Base-by-base conservation (phyloP, 64 coral and sea anemone genomes). In the Anthopleura sola region DNA sequence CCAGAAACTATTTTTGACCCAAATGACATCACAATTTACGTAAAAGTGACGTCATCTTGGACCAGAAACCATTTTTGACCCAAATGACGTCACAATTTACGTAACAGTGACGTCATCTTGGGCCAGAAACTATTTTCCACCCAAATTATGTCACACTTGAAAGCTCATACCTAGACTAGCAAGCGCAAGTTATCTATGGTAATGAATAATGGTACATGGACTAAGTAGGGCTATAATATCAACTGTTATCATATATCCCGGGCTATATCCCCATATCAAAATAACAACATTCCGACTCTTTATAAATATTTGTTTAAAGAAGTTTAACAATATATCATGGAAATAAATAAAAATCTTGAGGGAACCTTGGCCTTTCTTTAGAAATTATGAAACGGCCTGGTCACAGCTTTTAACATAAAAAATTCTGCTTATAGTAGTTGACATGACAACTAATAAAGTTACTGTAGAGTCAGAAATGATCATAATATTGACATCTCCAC, bases 221-320 rank as follows among this genome's bases (percentile, higher is more conserved):
- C 24, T 28, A 11, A 66, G n/a, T 20, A 66, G n/a, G 23, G 21
- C 23, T 9, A 29, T 8, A 28, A 66, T 66, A 66, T 66, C 60
- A 56, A 56, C 55, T n/a, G 24, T 62, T 32, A 71, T 28, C 12
- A 33, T 32, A 32, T 71, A 17, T 71, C 66, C 66, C 66, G 66
- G 66, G 66, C 66, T 71, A 71, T 71, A 71, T 34, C 31, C 28
- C 66, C 28, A 15, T 71, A 62, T 71, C 31, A 71, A 71, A 71
- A 36, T 34, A 71, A 34, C 66, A 32, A 66, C 21, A 31, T 7
- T 66, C 9, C 2, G 66, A 71, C 29, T 71, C 29, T 71, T 71
- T 32, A 71, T 71, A 71, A 71, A 71, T 71, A 71, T 34, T 71
- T 71, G 1, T 34, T 32, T 71, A 15, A 15, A 71, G 12, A n/a